Evolutionary conservation across 2,113 vertebrate species (phyloP).

Genomic region (Bos javanicus): DNA sequence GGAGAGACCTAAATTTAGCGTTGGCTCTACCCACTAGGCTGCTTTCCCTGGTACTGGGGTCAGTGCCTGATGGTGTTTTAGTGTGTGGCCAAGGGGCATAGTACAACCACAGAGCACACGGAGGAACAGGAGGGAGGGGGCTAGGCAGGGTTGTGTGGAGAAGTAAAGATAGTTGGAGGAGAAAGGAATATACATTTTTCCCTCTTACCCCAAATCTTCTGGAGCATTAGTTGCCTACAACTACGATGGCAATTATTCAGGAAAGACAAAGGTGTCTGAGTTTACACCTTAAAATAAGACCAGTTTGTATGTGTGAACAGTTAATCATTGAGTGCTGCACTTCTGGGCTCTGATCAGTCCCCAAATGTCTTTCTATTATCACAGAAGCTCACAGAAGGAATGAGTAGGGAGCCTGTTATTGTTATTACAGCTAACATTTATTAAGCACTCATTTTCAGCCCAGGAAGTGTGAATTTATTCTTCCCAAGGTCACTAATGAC

Average conservation of each 20-base stretch:
- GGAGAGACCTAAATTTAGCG: neutral
- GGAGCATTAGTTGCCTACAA: neutral
- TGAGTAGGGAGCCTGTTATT: neutral
- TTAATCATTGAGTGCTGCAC: neutral
- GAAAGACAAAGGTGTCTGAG: neutral
- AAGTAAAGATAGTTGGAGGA: neutral
- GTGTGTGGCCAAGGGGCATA: neutral
- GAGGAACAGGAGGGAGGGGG: neutral
- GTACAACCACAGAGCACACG: neutral
- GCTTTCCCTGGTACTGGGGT: neutral
- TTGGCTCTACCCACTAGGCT: neutral
- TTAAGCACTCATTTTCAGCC: neutral
- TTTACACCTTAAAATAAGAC: neutral
- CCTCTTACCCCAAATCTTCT: neutral
- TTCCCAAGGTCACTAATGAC: neutral
- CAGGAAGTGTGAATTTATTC: neutral
- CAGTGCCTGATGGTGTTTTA: neutral
- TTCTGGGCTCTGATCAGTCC: neutral
- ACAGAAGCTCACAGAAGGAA: neutral
- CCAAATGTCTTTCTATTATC: neutral
- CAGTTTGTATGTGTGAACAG: neutral
- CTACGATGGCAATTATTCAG: neutral
- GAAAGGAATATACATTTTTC: neutral
- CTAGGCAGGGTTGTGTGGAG: no score
- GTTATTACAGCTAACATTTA: neutral